phyloP scores from a whole-genome alignment of 2,113 vertebrate genomes.

The Laterallus jamaicensis region DNA sequence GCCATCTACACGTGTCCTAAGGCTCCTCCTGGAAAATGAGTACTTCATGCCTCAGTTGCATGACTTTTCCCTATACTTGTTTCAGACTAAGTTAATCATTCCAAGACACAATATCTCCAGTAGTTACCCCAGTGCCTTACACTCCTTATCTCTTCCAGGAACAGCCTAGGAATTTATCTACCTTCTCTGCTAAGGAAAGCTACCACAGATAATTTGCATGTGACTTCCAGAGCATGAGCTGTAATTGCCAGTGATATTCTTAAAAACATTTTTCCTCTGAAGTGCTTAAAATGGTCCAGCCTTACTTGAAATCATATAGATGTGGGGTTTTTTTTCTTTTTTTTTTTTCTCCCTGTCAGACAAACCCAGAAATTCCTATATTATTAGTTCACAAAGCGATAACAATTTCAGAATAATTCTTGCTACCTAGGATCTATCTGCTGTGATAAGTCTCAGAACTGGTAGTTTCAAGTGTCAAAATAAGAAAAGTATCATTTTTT shows the following conservation, averaged over 20 bases:
- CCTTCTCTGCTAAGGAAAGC: background rate
- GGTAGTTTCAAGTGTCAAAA: conserved; percentile 13
- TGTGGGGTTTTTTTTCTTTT: too few relatives aligned
- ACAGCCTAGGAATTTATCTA: background rate
- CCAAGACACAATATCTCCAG: background rate
- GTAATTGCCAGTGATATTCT: background rate
- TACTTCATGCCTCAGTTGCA: background rate
- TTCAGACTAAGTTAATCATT: background rate
- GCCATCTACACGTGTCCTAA: background rate
- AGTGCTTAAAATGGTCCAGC: background rate
- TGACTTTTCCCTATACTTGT: background rate
- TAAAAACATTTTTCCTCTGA: background rate
- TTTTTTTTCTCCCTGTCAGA: background rate
- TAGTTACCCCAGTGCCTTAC: background rate
- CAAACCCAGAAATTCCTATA: background rate
- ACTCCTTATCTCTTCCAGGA: background rate
- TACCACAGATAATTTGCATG: background rate
- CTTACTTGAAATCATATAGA: background rate
- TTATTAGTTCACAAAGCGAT: background rate
- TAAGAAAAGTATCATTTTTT: conserved; percentile 25
- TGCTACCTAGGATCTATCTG: background rate
- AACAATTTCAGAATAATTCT: conserved; percentile 29
- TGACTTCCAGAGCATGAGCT: background rate
- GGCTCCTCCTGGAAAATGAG: background rate
- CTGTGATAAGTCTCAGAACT: background rate